Evolutionary conservation across 2,797 vertebrate species (phyloP).

Genomic region (Takifugu rubripes): DNA sequence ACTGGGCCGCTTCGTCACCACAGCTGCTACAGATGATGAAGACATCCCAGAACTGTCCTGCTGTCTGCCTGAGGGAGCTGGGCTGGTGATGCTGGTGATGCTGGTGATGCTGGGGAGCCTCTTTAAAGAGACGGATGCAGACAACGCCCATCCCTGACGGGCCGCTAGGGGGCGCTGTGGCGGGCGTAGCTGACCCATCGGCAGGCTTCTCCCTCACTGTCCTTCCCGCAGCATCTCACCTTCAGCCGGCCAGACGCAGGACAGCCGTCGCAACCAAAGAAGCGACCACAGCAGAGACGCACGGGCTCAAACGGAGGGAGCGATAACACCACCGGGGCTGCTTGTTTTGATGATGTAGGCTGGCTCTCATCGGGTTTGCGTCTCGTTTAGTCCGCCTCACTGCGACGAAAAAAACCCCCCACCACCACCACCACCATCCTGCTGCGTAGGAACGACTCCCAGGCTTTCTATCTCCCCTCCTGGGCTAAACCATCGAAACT

Average conservation of each 20-base stretch:
- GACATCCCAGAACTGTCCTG: not conserved
- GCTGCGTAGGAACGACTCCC: constrained; percentile 37
- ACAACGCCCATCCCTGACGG: constrained; percentile 66
- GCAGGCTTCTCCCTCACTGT: constrained; percentile 50
- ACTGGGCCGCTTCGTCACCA: constrained; percentile 9
- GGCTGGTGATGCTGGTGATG: too few relatives aligned
- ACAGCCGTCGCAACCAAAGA: constrained; percentile 34
- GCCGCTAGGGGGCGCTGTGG: constrained; percentile 48
- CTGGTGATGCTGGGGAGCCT: constrained; percentile 47
- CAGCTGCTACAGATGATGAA: not conserved
- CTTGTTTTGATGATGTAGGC: constrained; percentile 60
- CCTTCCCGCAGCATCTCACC: constrained; percentile 72
- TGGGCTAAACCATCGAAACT: constrained; percentile 7
- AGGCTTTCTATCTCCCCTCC: not conserved
- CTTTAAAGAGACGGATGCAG: constrained; percentile 63
- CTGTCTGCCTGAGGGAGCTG: constrained; percentile 8
- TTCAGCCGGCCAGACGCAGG: constrained; percentile 58
- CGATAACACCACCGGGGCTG: not conserved
- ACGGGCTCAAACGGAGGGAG: not conserved
- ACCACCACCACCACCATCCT: constrained; percentile 5
- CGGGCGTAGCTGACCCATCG: constrained; percentile 24
- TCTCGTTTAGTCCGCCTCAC: constrained; percentile 45
- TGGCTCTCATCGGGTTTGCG: constrained; percentile 32
- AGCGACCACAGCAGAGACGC: not conserved
- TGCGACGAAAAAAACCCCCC: constrained; percentile 54